A percentile compares a stretch with the other conserved stretches of the same genome.
These are phyloP conservation scores for Drosophila kohkoa DNA, from an alignment of 1,140 invertebrate species.

Conservation along the genomic window DNA sequence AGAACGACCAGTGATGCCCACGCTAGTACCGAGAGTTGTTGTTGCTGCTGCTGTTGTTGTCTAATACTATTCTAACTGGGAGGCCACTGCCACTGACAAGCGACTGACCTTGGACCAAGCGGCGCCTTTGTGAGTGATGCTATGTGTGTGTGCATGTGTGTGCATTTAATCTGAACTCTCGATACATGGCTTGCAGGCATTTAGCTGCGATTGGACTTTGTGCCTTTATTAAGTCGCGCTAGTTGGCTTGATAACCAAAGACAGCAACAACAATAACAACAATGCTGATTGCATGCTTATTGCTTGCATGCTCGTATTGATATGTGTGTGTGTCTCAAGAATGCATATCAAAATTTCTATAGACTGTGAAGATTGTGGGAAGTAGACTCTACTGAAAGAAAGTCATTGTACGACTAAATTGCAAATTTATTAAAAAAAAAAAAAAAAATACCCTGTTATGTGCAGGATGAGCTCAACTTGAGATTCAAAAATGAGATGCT, in stretches of 20 bases:
- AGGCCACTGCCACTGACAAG: background rate
- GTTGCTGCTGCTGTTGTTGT: background rate
- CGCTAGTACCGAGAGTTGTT: background rate
- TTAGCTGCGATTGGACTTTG: conserved; percentile 39
- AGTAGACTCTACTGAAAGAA: too few relatives aligned
- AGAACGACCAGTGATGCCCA: conserved; percentile 8
- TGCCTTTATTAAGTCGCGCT: conserved; percentile 22
- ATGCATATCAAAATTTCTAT: conserved; percentile 13
- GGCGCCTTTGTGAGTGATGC: conserved; percentile 11
- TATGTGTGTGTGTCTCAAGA: background rate
- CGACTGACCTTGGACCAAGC: conserved; percentile 34
- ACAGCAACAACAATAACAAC: conserved; percentile 2
- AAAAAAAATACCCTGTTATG: too few relatives aligned
- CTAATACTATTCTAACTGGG: conserved; percentile 20
- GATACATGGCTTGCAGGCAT: conserved; percentile 15
- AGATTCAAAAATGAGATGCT: too few relatives aligned
- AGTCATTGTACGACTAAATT: too few relatives aligned
- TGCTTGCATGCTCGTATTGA: background rate
- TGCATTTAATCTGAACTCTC: conserved; percentile 27
- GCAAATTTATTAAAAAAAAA: too few relatives aligned
- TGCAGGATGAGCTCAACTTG: too few relatives aligned
- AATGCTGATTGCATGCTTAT: conserved; percentile 11
- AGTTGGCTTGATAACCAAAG: conserved; percentile 26
- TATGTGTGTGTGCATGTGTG: conserved; percentile 9
- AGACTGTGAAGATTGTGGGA: too few relatives aligned